These are phyloP conservation scores for Prionailurus viverrinus DNA, from an alignment of 2,113 vertebrate genomes.

Conservation along the genomic window DNA sequence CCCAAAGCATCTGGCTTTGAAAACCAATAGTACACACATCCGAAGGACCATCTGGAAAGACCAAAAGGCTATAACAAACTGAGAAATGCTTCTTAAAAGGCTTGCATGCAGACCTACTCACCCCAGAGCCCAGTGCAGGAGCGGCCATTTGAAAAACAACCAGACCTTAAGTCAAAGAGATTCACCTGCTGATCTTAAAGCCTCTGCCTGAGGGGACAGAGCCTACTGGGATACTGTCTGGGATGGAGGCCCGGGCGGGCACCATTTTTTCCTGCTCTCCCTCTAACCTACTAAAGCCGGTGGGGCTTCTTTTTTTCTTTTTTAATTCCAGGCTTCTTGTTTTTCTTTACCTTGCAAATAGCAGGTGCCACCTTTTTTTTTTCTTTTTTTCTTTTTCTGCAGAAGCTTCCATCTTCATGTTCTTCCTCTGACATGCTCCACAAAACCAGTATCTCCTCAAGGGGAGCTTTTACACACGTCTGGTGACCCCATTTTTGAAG, in stretches of 20 bases:
- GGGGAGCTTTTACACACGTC: background rate
- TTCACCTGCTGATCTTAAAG: background rate
- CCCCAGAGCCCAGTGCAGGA: background rate
- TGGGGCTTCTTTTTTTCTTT: background rate
- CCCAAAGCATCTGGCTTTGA: background rate
- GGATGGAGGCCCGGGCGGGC: rapidly evolving
- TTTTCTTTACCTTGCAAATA: background rate
- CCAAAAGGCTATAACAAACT: background rate
- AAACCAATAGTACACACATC: background rate
- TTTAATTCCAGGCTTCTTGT: background rate
- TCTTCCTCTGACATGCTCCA: rapidly evolving
- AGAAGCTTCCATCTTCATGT: background rate
- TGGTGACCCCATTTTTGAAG: background rate
- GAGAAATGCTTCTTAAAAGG: background rate
- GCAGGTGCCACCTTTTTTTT: background rate
- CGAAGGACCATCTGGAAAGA: background rate
- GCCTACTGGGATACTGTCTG: too few species aligned
- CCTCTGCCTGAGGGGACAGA: background rate
- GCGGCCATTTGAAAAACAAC: background rate
- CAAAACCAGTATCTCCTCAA: background rate
- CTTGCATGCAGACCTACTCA: background rate
- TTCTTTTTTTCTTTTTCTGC: background rate
- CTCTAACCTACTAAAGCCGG: background rate
- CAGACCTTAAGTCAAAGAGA: background rate
- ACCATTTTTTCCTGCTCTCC: too few species aligned